Conservation (phyloP, 2,113 vertebrate species). For the Accipiter virgatus region DNA sequence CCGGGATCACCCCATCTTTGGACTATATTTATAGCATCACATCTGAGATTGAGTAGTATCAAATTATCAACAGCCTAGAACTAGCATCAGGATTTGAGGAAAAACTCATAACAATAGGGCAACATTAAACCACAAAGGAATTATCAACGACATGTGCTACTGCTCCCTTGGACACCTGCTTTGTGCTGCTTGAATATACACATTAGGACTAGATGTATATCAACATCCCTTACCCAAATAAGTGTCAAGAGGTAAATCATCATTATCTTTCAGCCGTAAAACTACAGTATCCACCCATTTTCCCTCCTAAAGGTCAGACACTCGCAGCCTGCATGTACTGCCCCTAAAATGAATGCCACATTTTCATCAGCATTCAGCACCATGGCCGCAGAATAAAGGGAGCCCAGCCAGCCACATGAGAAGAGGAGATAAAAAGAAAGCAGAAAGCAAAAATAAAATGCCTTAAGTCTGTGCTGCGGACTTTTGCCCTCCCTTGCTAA, state of each 20-base stretch:
- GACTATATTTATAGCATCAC: background rate
- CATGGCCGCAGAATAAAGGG: slow-evolving; percentile 38
- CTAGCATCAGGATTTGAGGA: background rate
- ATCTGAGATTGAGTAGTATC: background rate
- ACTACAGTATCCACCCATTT: background rate
- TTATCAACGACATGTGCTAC: background rate
- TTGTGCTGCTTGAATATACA: background rate
- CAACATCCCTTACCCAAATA: background rate
- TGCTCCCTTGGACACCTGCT: background rate
- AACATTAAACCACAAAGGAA: background rate
- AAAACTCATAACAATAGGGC: background rate
- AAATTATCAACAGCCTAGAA: background rate
- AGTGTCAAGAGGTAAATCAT: slow-evolving; percentile 8
- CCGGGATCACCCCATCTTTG: background rate
- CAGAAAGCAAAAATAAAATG: slow-evolving; percentile 71
- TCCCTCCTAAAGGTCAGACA: slow-evolving; percentile 10
- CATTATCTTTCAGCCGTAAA: background rate
- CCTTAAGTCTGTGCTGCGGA: slow-evolving; percentile 69
- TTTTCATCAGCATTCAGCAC: slow-evolving; percentile 77
- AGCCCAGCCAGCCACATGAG: slow-evolving; percentile 55
- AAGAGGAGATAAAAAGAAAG: slow-evolving; percentile 72
- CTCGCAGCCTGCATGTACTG: background rate
- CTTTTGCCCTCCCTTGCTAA: slow-evolving; percentile 56
- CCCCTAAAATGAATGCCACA: slow-evolving; percentile 20
- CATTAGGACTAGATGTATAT: background rate